Evolutionary conservation across 2,113 vertebrate species (phyloP), one percentile per base, ranked within the genome.

Genomic region (Etheostoma spectabile): DNA sequence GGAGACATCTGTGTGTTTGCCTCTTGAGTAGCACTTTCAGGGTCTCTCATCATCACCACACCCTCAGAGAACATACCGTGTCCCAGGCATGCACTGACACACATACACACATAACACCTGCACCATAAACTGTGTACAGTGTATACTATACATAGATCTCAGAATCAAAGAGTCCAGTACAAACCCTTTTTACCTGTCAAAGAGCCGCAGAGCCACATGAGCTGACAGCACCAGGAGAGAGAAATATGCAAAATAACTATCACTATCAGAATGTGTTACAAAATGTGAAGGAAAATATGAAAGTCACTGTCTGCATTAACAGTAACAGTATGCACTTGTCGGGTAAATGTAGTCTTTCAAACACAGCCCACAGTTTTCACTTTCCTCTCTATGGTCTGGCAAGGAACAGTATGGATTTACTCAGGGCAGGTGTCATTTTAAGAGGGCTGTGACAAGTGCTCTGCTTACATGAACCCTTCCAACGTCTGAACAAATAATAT

Each of bases 21-120:
- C 73, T 82, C 77, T 61, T 55, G 45, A 86, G 78, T 1, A 16
- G 56, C 66, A 48, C 70, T 78, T 74, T 82, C 57, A 82, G 67
- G 45, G 19, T 42, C 24, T 74, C 62, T 79, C 60, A 77, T 67
- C 72, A 45, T 57, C 74, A 57, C 35, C 45, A 22, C 49, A 66
- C 65, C 70, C 42, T 77, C 60, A 35, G n/a, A 63, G 19, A 14
- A 42, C 10, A 2, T 42, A 76, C 22, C 16, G 45, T 52, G 22
- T 7, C 6, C n/a, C 53, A 22, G 10, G 7, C 46, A 51, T 1
- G 2, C 38, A 22, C 0, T n/a, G 22, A 48, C 35, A 60, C 7
- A 35, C 45, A 73, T 6, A 53, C 19, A 60, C 45, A 56, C 38
- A 49, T 7, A 48, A 11, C 52, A 62, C 0, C 19, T 74, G 61